phyloP scores from a whole-genome alignment of 2,797 vertebrate genomes.

The Acanthurus lineatus region DNA sequence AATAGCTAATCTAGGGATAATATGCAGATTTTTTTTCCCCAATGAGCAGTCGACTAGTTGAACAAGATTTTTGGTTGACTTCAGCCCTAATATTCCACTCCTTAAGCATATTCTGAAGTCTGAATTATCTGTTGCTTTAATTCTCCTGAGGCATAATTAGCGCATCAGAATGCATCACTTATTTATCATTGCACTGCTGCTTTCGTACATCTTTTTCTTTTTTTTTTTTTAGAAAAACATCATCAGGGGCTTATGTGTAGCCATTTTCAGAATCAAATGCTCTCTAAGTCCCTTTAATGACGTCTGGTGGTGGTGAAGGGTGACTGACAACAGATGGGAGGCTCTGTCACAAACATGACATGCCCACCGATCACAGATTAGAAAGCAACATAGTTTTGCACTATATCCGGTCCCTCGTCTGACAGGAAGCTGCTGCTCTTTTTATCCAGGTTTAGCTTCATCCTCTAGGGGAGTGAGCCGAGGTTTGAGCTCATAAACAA shows the following conservation, averaged over 20 bases:
- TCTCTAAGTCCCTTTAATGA: slow-evolving; percentile 41
- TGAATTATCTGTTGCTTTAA: slow-evolving; percentile 19
- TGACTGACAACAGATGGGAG: slow-evolving; percentile 61
- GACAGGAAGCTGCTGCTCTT: slow-evolving; percentile 28
- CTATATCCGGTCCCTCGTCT: slow-evolving; percentile 22
- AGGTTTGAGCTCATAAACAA: slow-evolving; percentile 40
- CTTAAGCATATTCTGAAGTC: slow-evolving; percentile 7
- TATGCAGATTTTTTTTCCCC: too few relatives aligned
- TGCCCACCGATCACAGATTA: slow-evolving; percentile 44
- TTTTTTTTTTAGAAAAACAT: neutral
- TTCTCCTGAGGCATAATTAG: slow-evolving; percentile 68
- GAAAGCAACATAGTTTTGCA: slow-evolving; percentile 30
- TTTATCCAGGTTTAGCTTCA: slow-evolving; percentile 39
- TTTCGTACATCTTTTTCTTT: neutral
- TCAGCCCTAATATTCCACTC: neutral
- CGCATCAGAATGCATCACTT: slow-evolving; percentile 14
- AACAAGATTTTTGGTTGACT: too few relatives aligned
- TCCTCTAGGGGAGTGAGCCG: slow-evolving; percentile 20
- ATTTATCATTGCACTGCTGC: slow-evolving; percentile 27
- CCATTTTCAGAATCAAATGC: slow-evolving; percentile 28
- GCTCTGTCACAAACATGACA: slow-evolving; percentile 51
- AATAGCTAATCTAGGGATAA: too few relatives aligned
- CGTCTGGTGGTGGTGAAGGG: slow-evolving; percentile 44
- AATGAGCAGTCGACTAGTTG: too few relatives aligned
- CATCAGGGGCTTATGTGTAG: slow-evolving; percentile 1